Base-by-base conservation (phyloP, 2,113 vertebrate species). In the Tragelaphus buxtoni region DNA sequence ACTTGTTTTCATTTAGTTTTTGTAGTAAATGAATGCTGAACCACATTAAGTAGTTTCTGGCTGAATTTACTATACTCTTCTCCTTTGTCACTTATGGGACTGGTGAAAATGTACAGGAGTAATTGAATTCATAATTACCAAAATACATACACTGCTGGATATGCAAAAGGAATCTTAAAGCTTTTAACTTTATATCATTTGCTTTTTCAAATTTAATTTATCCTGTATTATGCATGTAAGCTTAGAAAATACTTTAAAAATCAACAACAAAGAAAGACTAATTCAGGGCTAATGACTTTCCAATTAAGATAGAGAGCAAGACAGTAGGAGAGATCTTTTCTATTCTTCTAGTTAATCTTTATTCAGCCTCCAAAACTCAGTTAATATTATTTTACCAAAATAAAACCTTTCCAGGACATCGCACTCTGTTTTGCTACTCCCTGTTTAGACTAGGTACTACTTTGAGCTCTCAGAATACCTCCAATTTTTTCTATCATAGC, bases 51-150 rank as follows among this genome's bases (percentile, higher is more conserved):
- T 63, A 42, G 53, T 94, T 61, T 85, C 93, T 94, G n/a, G 39
- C 60, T 92, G 45, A 74, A 35, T 30, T 95, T 35, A 32, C 9
- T 72, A 9, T 53, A 35, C 24, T 72, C 28, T 88, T 96, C 76
- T 69, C 76, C 60, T 95, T 91, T 30, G 69, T 49, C 61, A 86
- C 82, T 94, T 95, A 39, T 32, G 17, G 39, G 47, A 94, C 49
- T 77, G 28, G 56, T 92, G 61, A 72, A 88, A 97, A 91, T 74
- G 28, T 86, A 92, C 60, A 86, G 60, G 79, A 95, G 80, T 93
- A 79, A 93, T 16, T 82, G 83, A 97, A 49, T 45, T 69, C 45
- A 74, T 97, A 90, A 97, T 97, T 97, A 96, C 58, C 89, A 80
- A 86, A 95, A 88, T 51, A 7, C 18, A 83, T 79, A 87, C 4